These are phyloP conservation scores for human DNA, from an alignment of 2,113 vertebrate genomes.

Conservation along the genomic window GRCh38 chr22:38445001-38445500, in stretches of 20 bases:
- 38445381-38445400: fast-evolving
- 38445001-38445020: background rate
- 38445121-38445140: background rate
- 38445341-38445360: background rate
- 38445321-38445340: background rate
- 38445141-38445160: background rate
- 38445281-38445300: background rate
- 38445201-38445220: background rate
- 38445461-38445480: background rate
- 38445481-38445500: too few species aligned
- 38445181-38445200: background rate
- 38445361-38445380: too few species aligned
- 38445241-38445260: background rate
- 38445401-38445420: background rate
- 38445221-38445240: background rate
- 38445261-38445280: background rate
- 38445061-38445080: background rate
- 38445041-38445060: fast-evolving
- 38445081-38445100: background rate
- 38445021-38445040: background rate
- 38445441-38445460: background rate
- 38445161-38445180: background rate
- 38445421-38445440: background rate
- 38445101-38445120: background rate
- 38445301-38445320: background rate